Conservation (phyloP, 2,888 invertebrate species). For the Sminthurinus aureus region DNA sequence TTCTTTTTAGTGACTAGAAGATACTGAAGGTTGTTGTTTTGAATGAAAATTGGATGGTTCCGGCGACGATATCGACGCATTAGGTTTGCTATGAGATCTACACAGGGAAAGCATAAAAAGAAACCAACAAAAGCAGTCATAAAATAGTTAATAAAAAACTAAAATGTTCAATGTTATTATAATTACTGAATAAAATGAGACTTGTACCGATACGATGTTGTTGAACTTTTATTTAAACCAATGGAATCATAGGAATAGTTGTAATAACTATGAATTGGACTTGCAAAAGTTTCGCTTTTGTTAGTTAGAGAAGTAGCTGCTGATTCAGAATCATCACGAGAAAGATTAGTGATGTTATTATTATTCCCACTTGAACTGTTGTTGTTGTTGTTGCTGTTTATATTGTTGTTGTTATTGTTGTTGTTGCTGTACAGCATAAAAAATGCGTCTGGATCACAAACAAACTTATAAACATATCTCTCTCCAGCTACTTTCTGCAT, state of each 20-base stretch:
- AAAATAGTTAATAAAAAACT: not conserved
- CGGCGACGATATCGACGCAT: not conserved
- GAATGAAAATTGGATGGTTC: slow-evolving; percentile 22
- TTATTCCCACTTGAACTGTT: not conserved
- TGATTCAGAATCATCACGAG: not conserved
- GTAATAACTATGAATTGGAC: slow-evolving; percentile 27
- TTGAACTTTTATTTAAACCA: slow-evolving; percentile 15
- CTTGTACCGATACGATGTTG: slow-evolving; percentile 3
- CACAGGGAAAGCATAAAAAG: not conserved
- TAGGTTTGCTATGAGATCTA: slow-evolving; percentile 25
- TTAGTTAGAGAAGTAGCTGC: not conserved
- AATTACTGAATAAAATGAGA: not conserved
- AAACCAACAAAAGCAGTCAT: no score
- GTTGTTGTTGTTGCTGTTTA: slow-evolving; percentile 36
- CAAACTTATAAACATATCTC: slow-evolving; percentile 95
- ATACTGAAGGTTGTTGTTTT: not conserved
- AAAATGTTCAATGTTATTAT: no score
- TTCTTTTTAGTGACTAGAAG: slow-evolving; percentile 3
- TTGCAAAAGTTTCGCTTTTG: not conserved
- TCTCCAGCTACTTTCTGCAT: slow-evolving; percentile 98
- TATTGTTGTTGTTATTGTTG: slow-evolving; percentile 27
- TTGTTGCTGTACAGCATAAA: slow-evolving; percentile 78
- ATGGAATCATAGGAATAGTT: slow-evolving; percentile 34
- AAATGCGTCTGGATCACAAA: slow-evolving; percentile 90
- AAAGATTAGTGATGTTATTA: no score